These are phyloP conservation scores for Platorchestia sp. DNA, from an alignment of 1,140 invertebrate genomes.

Conservation along the genomic window DNA sequence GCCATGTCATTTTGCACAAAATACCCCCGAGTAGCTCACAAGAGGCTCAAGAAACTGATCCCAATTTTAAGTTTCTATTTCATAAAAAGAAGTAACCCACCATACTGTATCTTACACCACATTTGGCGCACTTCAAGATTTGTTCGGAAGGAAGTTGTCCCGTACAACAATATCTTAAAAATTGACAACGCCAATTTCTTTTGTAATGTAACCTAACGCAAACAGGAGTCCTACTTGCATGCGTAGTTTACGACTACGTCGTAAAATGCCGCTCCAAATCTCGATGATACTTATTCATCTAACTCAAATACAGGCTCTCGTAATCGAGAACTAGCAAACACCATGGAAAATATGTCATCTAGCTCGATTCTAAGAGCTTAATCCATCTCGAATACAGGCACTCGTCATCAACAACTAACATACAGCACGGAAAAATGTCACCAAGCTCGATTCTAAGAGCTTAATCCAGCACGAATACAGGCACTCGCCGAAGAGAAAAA, in stretches of 20 bases:
- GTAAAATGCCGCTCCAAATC: neutral
- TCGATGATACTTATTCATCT: too few relatives aligned
- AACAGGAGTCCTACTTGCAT: neutral
- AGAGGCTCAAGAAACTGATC: too few relatives aligned
- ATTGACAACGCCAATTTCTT: too few relatives aligned
- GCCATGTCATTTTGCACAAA: too few relatives aligned
- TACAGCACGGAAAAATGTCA: neutral
- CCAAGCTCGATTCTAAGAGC: neutral
- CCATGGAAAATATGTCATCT: too few relatives aligned
- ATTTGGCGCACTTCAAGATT: neutral
- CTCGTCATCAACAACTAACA: neutral
- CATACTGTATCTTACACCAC: too few relatives aligned
- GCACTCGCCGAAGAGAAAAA: neutral
- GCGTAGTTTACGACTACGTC: neutral
- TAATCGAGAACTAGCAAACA: too few relatives aligned
- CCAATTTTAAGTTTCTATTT: too few relatives aligned
- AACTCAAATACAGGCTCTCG: too few relatives aligned
- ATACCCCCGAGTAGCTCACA: too few relatives aligned
- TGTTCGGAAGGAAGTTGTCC: neutral
- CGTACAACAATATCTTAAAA: neutral
- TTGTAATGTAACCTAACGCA: too few relatives aligned
- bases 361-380: neutral
- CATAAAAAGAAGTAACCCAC: too few relatives aligned
- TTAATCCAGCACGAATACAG: constrained; percentile 1
- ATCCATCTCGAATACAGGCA: neutral